Base-by-base conservation (phyloP, 1,140 invertebrate species). In the Solenopsis invicta region DNA sequence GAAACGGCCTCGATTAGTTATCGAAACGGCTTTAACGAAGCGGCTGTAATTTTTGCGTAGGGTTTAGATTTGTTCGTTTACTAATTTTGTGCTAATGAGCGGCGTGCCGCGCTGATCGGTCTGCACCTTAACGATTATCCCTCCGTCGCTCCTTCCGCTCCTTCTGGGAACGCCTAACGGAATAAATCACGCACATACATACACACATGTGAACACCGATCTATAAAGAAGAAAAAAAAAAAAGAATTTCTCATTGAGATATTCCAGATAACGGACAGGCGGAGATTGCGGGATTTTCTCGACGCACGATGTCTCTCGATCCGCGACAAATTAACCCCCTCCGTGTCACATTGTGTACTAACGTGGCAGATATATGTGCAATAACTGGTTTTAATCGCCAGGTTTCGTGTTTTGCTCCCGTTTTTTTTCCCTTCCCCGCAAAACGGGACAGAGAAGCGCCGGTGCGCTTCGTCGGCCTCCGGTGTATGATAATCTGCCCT, bases 401-500 rank as follows among this genome's bases (percentile, higher is more conserved):
- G 41, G 24, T 85, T 88, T 90, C 66, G 76, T 75, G 74, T 84
- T 74, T 84, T 62, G 69, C 56, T 59, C 78, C n/a, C 29, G 69
- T 61, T 75, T 74, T 45, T 52, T 48, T 13, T 18, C 5, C 41
- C 2, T 24, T n/a, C 41, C n/a, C 16, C 24, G 37, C 59, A 67
- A 76, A 78, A 76, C 84, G 56, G 24, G 82, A 56, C 45, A 29
- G 52, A 56, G 64, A 84, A 77, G 59, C 88, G 88, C 74, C 88
- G 66, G 52, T 82, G 80, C 56, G 80, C 37, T 62, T 66, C 71
- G 56, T 56, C 80, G 88, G 76, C 76, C 88, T 82, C 86, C 77
- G 67, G 29, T 74, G 72, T 84, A 87, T 84, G 89, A 91, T 91
- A 90, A 91, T 91, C 67, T 78, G 50, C 80, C 84, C 90, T 90